phyloP scores from a whole-genome alignment of 1,140 invertebrate species.

The Drosophila auraria region DNA sequence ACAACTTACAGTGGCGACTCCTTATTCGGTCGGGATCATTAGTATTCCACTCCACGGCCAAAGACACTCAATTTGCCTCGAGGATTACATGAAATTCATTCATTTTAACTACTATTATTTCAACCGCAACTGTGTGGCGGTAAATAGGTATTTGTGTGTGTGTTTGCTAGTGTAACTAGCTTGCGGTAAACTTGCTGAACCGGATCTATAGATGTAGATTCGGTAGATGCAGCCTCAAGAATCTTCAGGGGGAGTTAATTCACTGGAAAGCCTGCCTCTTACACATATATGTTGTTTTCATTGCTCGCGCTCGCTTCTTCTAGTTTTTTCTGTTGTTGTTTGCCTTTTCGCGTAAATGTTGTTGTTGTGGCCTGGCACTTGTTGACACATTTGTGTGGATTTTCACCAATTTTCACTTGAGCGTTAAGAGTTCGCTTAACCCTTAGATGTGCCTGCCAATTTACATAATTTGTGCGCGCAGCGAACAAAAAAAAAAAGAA shows the following conservation, averaged over 20 bases:
- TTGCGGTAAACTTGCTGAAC: conserved; percentile 83
- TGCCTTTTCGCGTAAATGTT: conserved; percentile 14
- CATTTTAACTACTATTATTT: conserved; percentile 16
- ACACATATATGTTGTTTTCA: conserved; percentile 28
- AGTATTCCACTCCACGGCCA: conserved; percentile 11
- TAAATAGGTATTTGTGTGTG: neutral
- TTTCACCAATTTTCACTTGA: conserved; percentile 80
- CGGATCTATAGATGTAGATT: conserved; percentile 73
- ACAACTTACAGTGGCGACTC: neutral
- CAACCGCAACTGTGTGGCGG: conserved; percentile 19
- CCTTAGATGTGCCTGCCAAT: conserved; percentile 33
- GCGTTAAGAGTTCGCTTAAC: conserved; percentile 57
- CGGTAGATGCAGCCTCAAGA: conserved; percentile 71
- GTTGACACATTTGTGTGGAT: conserved; percentile 76
- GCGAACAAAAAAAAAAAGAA: conserved; percentile 7
- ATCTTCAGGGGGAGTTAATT: conserved; percentile 73
- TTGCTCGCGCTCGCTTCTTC: conserved; percentile 14
- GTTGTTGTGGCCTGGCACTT: conserved; percentile 57
- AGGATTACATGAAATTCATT: conserved; percentile 19
- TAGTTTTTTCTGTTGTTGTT: conserved; percentile 21
- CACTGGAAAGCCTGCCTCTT: conserved; percentile 62
- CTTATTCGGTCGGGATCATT: conserved; percentile 4
- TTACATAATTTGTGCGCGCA: conserved; percentile 39
- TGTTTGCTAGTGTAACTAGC: conserved; percentile 69
- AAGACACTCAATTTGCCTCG: neutral